Evolutionary conservation across 2,113 vertebrate genomes (phyloP).

Genomic region (Stictonetta naevosa): DNA sequence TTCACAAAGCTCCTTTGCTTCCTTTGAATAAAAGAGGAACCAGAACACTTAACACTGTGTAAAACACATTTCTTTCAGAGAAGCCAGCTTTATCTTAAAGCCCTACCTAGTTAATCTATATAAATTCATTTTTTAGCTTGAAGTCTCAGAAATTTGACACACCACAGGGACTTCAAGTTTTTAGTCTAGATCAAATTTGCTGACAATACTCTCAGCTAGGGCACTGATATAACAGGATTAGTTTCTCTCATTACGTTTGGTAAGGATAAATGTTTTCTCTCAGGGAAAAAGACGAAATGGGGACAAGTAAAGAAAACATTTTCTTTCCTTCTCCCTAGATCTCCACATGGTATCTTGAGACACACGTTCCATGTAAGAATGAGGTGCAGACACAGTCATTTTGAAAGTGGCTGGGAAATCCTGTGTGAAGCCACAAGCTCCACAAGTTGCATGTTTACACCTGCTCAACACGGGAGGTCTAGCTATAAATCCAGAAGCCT

Average conservation of each 20-base stretch:
- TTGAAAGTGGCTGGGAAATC: neutral
- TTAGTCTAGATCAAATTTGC: slow-evolving; percentile 48
- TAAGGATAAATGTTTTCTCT: neutral
- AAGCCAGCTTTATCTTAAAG: slow-evolving; percentile 47
- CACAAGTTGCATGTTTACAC: neutral
- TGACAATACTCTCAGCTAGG: slow-evolving; percentile 44
- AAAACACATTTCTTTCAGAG: slow-evolving; percentile 53
- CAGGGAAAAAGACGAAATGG: neutral
- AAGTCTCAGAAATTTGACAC: slow-evolving; percentile 44
- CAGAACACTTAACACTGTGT: neutral
- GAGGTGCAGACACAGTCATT: neutral
- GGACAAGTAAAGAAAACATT: neutral
- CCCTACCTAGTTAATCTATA: slow-evolving; percentile 37
- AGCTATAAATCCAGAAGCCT: neutral
- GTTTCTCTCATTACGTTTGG: slow-evolving; percentile 18
- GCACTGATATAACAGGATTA: slow-evolving; percentile 6
- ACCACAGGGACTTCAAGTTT: slow-evolving; percentile 29
- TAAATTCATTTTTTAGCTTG: slow-evolving; percentile 51
- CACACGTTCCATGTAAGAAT: accelerated
- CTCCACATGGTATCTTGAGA: neutral
- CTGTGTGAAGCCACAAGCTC: neutral
- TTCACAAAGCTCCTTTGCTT: slow-evolving; percentile 44
- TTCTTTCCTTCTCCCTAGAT: neutral
- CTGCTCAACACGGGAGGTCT: neutral
- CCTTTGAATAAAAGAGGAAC: slow-evolving; percentile 24